Conservation (phyloP, 1,140 invertebrate genomes). For the Cherax destructor region DNA sequence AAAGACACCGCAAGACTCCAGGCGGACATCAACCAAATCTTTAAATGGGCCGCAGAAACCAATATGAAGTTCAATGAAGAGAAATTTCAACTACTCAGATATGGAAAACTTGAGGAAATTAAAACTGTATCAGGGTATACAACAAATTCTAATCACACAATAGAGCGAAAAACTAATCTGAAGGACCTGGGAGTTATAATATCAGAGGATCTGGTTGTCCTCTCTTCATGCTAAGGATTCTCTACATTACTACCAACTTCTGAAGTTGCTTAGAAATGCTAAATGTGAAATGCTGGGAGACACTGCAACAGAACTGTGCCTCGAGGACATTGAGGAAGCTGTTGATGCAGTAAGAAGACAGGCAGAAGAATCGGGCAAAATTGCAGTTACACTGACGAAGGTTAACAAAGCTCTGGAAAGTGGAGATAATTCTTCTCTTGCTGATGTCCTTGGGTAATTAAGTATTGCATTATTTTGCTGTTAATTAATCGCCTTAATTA, state of each 20-base stretch:
- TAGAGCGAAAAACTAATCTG: too few species aligned
- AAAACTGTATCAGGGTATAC: too few species aligned
- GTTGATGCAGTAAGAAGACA: constrained; percentile 77
- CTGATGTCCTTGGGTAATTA: constrained; percentile 33
- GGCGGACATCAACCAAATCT: too few species aligned
- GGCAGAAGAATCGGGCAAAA: constrained; percentile 23
- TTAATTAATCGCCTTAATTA: too few species aligned
- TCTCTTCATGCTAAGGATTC: constrained; percentile 79
- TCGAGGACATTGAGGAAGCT: constrained; percentile 82
- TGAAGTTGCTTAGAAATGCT: constrained; percentile 77
- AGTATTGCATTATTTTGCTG: too few species aligned
- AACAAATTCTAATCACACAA: too few species aligned
- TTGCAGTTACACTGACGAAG: neutral
- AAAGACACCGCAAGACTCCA: too few species aligned
- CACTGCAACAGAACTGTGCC: constrained; percentile 80
- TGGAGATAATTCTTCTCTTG: constrained; percentile 1
- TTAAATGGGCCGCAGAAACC: too few species aligned
- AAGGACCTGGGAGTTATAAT: too few species aligned
- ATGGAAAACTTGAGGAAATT: too few species aligned
- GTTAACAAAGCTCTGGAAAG: constrained; percentile 11
- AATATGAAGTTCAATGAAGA: too few species aligned
- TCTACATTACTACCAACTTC: constrained; percentile 80
- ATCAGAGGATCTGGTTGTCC: constrained; percentile 79
- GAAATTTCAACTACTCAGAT: too few species aligned
- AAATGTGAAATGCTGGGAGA: constrained; percentile 76